phyloP scores from a whole-genome alignment of 2,113 vertebrate species.

The Leucosticte australis region DNA sequence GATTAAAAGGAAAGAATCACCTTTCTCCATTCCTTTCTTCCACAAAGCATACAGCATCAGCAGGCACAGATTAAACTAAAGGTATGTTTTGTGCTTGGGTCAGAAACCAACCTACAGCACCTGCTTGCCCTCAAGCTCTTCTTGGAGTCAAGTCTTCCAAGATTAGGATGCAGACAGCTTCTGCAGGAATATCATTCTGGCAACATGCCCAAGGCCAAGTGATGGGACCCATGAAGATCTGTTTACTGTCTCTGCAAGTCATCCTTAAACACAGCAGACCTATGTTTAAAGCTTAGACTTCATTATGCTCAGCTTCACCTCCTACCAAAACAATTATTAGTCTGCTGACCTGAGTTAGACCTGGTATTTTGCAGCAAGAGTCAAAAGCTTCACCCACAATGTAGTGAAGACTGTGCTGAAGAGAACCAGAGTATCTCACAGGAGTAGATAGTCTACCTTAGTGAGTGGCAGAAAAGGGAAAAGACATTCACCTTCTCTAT shows the following conservation, averaged over 20 bases:
- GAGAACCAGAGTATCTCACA: neutral
- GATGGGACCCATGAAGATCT: neutral
- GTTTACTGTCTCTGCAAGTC: neutral
- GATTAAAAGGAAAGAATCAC: neutral
- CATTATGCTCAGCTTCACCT: neutral
- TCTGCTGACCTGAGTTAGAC: neutral
- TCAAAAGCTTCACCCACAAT: neutral
- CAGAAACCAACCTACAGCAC: neutral
- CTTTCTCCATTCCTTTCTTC: neutral
- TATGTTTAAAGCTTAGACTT: neutral
- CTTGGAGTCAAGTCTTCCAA: neutral
- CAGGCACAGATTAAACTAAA: neutral
- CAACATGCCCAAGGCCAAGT: neutral
- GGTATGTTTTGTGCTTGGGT: neutral
- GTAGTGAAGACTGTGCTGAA: neutral
- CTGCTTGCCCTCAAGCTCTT: neutral
- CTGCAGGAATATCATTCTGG: neutral
- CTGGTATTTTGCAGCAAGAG: neutral
- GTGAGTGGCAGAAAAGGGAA: neutral
- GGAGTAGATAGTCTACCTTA: neutral
- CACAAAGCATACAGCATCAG: neutral
- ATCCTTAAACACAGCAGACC: neutral
- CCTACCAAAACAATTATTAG: neutral
- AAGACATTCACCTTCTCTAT: neutral
- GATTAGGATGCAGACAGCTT: neutral